A percentile compares a stretch with the other conserved stretches of the same genome.
phyloP scores from a whole-genome alignment of 2,113 vertebrate genomes.

The Phalacrocorax carbo region DNA sequence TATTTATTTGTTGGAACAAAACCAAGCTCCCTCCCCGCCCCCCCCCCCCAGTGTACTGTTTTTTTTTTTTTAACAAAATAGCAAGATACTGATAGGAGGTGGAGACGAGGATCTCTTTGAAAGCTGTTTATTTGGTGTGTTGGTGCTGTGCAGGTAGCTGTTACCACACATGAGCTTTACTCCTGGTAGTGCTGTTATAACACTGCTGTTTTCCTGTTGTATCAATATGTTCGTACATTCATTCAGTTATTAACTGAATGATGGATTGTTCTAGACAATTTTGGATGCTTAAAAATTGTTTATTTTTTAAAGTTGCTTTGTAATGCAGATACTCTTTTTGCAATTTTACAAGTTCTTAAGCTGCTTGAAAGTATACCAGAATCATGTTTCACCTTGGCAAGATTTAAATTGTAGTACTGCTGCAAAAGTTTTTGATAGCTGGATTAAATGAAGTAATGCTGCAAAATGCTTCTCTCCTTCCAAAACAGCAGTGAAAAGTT shows the following conservation, averaged over 20 bases:
- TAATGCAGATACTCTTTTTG: not conserved
- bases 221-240: not conserved
- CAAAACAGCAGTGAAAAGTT: not conserved
- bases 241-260: not conserved
- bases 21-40: not conserved
- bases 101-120: not conserved
- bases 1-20: not conserved
- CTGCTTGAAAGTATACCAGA: not conserved
- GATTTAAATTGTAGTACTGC: not conserved
- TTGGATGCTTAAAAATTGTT: not conserved
- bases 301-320: not conserved
- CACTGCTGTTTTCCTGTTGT: not conserved
- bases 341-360: not conserved
- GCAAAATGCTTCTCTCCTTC: constrained; percentile 15
- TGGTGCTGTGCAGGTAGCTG: not conserved
- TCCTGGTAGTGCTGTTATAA: not conserved
- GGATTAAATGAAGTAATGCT: constrained; percentile 4
- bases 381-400: not conserved
- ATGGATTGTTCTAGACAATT: not conserved
- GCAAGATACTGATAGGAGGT: not conserved
- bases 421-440: not conserved
- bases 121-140: not conserved
- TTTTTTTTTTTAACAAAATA: not conserved
- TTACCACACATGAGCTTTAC: not conserved
- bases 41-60: fast-evolving